Evolutionary conservation across 2,797 vertebrate genomes (phyloP), one percentile per base, ranked within the genome.

Genomic region (Setipinna tenuifilis): DNA sequence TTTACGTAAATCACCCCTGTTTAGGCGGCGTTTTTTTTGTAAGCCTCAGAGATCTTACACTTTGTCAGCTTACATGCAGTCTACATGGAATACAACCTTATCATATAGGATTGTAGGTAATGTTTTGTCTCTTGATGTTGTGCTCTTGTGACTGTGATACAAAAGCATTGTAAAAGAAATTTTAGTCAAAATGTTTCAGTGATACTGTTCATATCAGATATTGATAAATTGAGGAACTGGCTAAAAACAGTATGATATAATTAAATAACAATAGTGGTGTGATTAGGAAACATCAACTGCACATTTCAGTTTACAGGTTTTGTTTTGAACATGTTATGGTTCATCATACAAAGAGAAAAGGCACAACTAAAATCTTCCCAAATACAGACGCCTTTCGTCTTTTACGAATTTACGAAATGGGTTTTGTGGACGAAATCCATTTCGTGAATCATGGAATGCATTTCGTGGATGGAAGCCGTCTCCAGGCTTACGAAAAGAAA

Each of bases 81-180:
- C 62, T 68, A 25, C 62, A 68, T 68, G 62, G 62, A 68, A 68
- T 68, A 25, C 12, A 68, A 28, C 62, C 62, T 68, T 68, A 25
- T 23, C 25, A 31, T 68, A n/a, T 28, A 28, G 25, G 31, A 25
- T 68, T 25, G 11, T 14, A 25, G 62, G 25, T 68, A 16, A 68
- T 28, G 25, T n/a, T n/a, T 16, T 68, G 62, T 28, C 11, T 28
- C 16, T 10, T 68, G 62, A 68, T 68, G 7, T 11, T 14, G 11
- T 23, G 62, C 25, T 28, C 62, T 12, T 68, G 6, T 9, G 3
- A 68, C 3, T 68, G 10, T 12, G 25, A 62, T 2, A 14, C 10
- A 28, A 28, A 12, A 87, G 87, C 88, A 87, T 87, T 86, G 75
- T 12, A 28, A 50, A 68, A 31, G 25, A 14, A 2, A 68, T 68